phyloP scores from a whole-genome alignment of 1,140 invertebrate genomes.

The Steinernema khuongi region DNA sequence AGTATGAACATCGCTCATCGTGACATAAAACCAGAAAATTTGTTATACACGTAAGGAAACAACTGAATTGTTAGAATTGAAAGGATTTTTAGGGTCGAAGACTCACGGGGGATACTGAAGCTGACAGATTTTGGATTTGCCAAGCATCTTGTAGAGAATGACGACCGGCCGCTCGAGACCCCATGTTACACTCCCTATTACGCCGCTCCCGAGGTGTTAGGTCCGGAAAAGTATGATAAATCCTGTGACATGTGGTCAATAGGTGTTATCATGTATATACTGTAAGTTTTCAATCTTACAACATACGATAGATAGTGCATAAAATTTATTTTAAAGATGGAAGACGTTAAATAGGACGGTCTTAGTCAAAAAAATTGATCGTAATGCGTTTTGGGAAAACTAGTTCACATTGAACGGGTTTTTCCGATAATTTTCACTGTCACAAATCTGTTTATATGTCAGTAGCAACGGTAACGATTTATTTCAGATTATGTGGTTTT shows the following conservation, averaged over 20 bases:
- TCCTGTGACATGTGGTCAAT: slow-evolving; percentile 97
- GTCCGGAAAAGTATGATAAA: slow-evolving; percentile 95
- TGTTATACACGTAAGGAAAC: slow-evolving; percentile 61
- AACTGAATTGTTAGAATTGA: slow-evolving; percentile 26
- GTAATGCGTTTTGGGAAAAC: no score
- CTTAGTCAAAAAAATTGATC: no score
- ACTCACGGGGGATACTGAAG: neutral
- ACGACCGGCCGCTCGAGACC: slow-evolving; percentile 78
- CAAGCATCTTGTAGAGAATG: slow-evolving; percentile 42
- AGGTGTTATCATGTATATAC: slow-evolving; percentile 95
- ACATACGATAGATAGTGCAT: neutral
- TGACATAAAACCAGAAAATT: slow-evolving; percentile 61
- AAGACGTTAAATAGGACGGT: no score
- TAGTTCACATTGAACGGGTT: no score
- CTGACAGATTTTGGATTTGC: slow-evolving; percentile 64
- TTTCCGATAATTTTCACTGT: no score
- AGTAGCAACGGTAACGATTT: no score
- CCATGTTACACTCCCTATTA: slow-evolving; percentile 98
- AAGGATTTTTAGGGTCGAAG: slow-evolving; percentile 43
- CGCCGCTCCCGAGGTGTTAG: slow-evolving; percentile 68
- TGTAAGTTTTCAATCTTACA: slow-evolving; percentile 66
- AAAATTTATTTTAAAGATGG: no score
- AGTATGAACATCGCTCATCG: slow-evolving; percentile 72
- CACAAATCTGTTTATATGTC: no score
- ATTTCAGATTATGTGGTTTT: slow-evolving; percentile 85